Base-by-base conservation (phyloP, 2,113 vertebrate genomes). In the Regulus satrapa region DNA sequence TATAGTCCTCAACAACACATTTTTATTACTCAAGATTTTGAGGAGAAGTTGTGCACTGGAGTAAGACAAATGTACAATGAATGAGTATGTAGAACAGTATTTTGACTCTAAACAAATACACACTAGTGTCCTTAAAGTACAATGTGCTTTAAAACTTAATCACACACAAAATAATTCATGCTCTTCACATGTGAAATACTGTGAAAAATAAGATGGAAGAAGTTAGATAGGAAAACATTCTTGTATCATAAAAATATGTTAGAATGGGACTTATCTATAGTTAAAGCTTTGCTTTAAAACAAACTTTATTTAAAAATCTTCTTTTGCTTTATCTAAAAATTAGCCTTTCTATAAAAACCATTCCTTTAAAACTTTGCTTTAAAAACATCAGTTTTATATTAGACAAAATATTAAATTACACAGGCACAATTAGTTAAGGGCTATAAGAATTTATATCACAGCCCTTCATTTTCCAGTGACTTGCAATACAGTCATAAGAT, bases 261-360 rank as follows among this genome's bases (percentile, higher is more conserved):
- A 97, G 72, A 83, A 95, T 75, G 73, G 88, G 85, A 96, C 75
- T 95, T 97, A 68, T 46, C 80, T 67, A 77, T 77, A 91, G 40
- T 88, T 96, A 95, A 97, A 98, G 95, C 77, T 96, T 96, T 97
- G 91, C 74, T 95, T 96, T 96, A 94, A 95, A 95, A 96, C 79
- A 74, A 88, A 78, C 24, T 83, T 92, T 79, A 73, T 80, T 97
- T 94, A 85, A 96, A 94, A 96, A 96, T 88, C 82, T 91, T 79
- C 85, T 93, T 89, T 88, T 96, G 18, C 61, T 92, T 94, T 97
- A 95, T 95, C 95, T 97, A 98, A 97, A 96, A 97, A 97, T 69
- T 75, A 94, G 55, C 71, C 88, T 97, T 93, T 73, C 92, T 95
- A 96, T 91, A 96, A 96, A 97, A 97, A 85, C 80, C 78, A 91